Percentiles rank a stretch among this genome's conserved stretches.
Evolutionary conservation across 1,140 invertebrate species (phyloP).

Genomic region (Pomacea maculata): DNA sequence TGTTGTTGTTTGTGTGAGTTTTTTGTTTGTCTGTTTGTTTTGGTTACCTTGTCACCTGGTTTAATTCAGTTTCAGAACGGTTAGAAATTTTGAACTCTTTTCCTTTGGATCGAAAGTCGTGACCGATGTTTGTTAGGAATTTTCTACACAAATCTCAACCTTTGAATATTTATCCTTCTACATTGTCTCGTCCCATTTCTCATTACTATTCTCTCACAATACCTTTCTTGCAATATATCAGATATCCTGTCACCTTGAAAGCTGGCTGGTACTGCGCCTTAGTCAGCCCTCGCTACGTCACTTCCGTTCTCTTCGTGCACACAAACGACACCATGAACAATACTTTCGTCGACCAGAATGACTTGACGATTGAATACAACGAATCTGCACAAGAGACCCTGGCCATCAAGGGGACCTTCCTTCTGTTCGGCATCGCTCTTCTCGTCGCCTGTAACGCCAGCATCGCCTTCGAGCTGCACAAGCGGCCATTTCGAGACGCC

Average conservation of each 20-base stretch:
- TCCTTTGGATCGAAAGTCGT: too few species aligned
- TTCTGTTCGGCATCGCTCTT: slow-evolving; percentile 8
- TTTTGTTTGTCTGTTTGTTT: too few species aligned
- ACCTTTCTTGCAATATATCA: neutral
- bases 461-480: slow-evolving; percentile 21
- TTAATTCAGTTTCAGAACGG: neutral
- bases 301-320: neutral
- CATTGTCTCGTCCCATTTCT: neutral
- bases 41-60: neutral
- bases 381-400: slow-evolving; percentile 2
- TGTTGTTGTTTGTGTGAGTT: too few species aligned
- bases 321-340: neutral
- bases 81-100: too few species aligned
- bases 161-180: neutral
- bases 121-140: neutral
- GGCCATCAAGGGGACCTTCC: slow-evolving; percentile 13
- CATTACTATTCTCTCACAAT: too few species aligned
- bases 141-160: neutral
- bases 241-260: slow-evolving; percentile 21
- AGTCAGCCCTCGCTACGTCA: neutral
- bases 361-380: neutral
- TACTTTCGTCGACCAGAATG: neutral
- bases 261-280: slow-evolving; percentile 24
- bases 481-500: slow-evolving; percentile 9
- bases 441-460: slow-evolving; percentile 19